A percentile compares a stretch with the other conserved stretches of the same genome.
Conservation (phyloP, 2,888 invertebrate species). For the Nymphalis c-album region DNA sequence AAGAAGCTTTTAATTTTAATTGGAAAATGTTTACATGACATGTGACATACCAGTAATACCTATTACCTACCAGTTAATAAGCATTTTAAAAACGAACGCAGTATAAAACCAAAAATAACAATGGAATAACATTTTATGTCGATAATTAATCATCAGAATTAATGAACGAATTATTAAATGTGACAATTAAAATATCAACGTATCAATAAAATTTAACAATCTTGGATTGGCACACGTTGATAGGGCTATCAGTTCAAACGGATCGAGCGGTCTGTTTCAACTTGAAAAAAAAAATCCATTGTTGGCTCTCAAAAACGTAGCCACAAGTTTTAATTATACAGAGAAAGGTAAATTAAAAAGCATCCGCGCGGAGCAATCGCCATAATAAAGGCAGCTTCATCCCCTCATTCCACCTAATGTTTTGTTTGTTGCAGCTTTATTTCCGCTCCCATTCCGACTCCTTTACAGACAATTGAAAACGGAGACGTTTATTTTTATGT, state of each 20-base stretch:
- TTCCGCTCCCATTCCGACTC: slow-evolving; percentile 31
- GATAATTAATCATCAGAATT: background rate
- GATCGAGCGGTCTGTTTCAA: slow-evolving; percentile 19
- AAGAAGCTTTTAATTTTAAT: no score
- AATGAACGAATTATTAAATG: no score
- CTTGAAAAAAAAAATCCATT: slow-evolving; percentile 48
- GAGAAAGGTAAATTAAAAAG: slow-evolving; percentile 77
- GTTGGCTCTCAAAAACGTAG: slow-evolving; percentile 59
- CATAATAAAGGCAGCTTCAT: slow-evolving; percentile 54
- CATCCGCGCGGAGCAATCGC: slow-evolving; percentile 64
- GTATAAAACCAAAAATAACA: no score
- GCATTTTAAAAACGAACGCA: no score
- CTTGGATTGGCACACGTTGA: slow-evolving; percentile 18
- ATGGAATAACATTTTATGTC: background rate
- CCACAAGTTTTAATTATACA: slow-evolving; percentile 74
- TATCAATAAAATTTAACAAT: slow-evolving; percentile 1
- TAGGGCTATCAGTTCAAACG: slow-evolving; percentile 16
- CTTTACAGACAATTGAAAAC: slow-evolving; percentile 39
- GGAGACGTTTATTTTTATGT: slow-evolving; percentile 37
- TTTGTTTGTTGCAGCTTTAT: slow-evolving; percentile 38
- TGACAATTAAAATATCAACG: background rate
- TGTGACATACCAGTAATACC: no score
- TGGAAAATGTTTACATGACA: no score
- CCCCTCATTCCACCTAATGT: slow-evolving; percentile 51
- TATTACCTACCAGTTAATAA: no score